phyloP scores from a whole-genome alignment of 2,113 vertebrate genomes.

The Gavia stellata region DNA sequence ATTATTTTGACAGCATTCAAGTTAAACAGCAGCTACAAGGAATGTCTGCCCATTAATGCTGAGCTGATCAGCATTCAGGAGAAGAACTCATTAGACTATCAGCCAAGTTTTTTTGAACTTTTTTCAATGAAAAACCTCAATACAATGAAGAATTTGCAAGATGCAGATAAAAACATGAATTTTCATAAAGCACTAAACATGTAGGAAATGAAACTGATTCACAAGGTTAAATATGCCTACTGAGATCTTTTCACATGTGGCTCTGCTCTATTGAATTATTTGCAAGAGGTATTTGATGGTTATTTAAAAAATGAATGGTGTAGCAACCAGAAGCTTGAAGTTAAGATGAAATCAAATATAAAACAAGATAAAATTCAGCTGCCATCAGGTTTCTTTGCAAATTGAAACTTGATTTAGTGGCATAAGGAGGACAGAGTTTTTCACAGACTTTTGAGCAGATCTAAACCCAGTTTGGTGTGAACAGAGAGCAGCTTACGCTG shows the following conservation, averaged over 20 bases:
- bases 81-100: neutral
- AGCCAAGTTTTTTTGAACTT: neutral
- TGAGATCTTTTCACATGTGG: neutral
- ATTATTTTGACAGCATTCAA: constrained; percentile 39
- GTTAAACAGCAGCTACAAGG: constrained; percentile 2
- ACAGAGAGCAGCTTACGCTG: neutral
- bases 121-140: neutral
- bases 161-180: constrained; percentile 39
- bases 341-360: constrained; percentile 1
- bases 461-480: neutral
- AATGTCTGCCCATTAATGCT: neutral
- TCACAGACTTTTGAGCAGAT: neutral
- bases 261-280: neutral
- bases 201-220: constrained; percentile 36
- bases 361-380: constrained; percentile 4
- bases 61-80: constrained; percentile 8
- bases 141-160: constrained; percentile 1
- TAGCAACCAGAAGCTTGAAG: neutral
- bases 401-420: neutral
- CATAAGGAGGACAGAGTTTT: neutral
- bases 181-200: constrained; percentile 36
- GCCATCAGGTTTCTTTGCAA: neutral
- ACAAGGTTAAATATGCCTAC: constrained; percentile 31
- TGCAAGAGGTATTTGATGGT: constrained; percentile 10
- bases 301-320: neutral